Evolutionary conservation across 2,113 vertebrate genomes (phyloP), one percentile per base, ranked within the genome.

Genomic region (Mungos mungo): DNA sequence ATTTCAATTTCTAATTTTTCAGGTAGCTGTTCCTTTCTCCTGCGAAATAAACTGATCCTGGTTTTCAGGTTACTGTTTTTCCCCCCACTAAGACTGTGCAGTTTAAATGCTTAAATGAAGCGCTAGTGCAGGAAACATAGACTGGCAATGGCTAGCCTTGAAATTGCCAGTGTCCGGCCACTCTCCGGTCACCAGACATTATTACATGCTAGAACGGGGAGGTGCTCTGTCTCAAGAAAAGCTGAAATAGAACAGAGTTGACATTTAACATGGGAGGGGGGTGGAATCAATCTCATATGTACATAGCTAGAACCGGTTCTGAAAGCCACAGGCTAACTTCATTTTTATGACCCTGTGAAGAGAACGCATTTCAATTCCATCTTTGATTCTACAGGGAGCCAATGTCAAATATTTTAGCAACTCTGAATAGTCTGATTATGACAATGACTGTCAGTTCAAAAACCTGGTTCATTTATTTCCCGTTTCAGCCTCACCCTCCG

Each of bases 341-440:
- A 74, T 66, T 76, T 97, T 84, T 72, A 88, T 66, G 47, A 82
- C 35, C 69, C 33, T 54, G 33, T 33, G 23, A 85, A 33, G 35
- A 74, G 25, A 95, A 83, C 12, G 31, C 72, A 45, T 47, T 52
- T 96, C 68, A 65, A 60, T 87, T 95, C 76, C 1, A 0, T 16
- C 94, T 96, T 79, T 79, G 81, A 97, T 45, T 86, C 84, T 57
- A 65, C 80, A 57, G 91, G 1, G n/a, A 96, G 89, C 33, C 83
- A 38, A 52, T n/a, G 81, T 89, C 88, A 77, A 94, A 93, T 96
- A 96, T 95, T 95, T 96, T 87, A 92, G 84, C 89, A 86, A 91
- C 86, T 80, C 66, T 5, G 63, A 94, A 33, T 88, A 93, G 63
- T 71, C 88, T 66, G 82, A 77, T 86, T 54, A 88, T 31, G 63